Evolutionary conservation across 64 coral and sea anemone genomes (phyloP), one percentile per base, ranked within the genome.

Genomic region (Pachyseris speciosa): DNA sequence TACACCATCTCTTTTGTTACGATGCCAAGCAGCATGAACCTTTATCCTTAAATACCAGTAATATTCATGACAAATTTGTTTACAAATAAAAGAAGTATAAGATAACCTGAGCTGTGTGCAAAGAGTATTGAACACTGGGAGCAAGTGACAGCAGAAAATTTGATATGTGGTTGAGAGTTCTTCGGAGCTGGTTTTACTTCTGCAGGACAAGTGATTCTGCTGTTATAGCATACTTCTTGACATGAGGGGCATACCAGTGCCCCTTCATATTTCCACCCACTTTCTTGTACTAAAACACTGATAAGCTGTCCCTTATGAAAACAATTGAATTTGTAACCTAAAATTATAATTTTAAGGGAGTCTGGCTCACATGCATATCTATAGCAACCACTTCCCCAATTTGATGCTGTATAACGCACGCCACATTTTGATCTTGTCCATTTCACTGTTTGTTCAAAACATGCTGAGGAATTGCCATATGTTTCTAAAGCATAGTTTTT

Each of bases 341-440:
- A 42, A 13, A 99, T 64, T n/a, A 89, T n/a, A 47, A 99, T 47
- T 37, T 61, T 86, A 19, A 99, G 87, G 5, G 94, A 90, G 69
- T 86, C 64, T 0, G 44, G 84, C 31, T 89, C 67, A 83, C 97
- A 99, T 8, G 25, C 1, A 49, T 91, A 92, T 28, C 47, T 69
- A 45, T 99, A 99, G 67, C 97, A 99, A 2, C 97, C 97, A 87
- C 97, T 95, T 3, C 97, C 97, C 94, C 90, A 95, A 42, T 95
- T 83, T 10, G 71, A 64, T 63, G 94, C 85, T 12, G 79, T 95
- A 52, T 73, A 93, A n/a, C 67, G 94, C 16, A 78, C 36, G 45
- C 78, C 55, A 93, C 97, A 95, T 75, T 71, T 93, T 0, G 45
- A 75, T 76, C 86, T 95, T 28, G 15, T 91, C 97, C 97, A 99